Evolutionary conservation across 2,797 vertebrate species (phyloP), one percentile per base, ranked within the genome.

Genomic region (Dryobates pubescens): DNA sequence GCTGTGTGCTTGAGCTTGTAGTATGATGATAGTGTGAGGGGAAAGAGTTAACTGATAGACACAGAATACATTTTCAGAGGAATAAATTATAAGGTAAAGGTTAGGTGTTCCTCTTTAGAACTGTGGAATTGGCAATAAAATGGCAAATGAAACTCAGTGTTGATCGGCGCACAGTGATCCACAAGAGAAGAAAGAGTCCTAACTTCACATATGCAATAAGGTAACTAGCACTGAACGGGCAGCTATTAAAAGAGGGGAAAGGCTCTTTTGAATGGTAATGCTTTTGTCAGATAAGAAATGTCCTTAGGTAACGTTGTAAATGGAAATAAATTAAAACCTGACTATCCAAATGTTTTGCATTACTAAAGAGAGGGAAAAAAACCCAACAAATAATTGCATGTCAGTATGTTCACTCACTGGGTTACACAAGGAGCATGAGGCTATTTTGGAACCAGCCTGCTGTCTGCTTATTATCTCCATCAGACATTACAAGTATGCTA

Each of bases 281-380:
- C 47, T 76, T 92, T 89, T 88, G 63, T 83, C 49, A 93, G 93
- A 95, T 96, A 94, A 94, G 90, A 93, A 92, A 94, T 90, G 61
- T 95, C 95, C 89, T 83, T 79, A 94, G 93, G 92, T 93, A 95
- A 83, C 57, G 83, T 15, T 81, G 82, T 88, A 94, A 93, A 91
- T 83, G 82, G 89, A 96, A 95, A 94, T 91, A 90, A 94, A 92
- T 96, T 95, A 95, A 95, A 95, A 94, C 67, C 45, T 57, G 36
- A 38, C 76, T 92, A 79, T 89, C 82, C 71, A 78, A 92, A 86
- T 86, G 23, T 93, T 94, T 93, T 93, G 57, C 34, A 6, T 72
- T 62, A n/a, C 68, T 87, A 82, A 93, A 72, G 73, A 87, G 70
- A 64, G 68, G 57, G 93, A 88, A 85, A 93, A 23, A 47, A 20